These are phyloP conservation scores for Probaryconus sp. DNA, from an alignment of 1,140 invertebrate species.

Conservation along the genomic window DNA sequence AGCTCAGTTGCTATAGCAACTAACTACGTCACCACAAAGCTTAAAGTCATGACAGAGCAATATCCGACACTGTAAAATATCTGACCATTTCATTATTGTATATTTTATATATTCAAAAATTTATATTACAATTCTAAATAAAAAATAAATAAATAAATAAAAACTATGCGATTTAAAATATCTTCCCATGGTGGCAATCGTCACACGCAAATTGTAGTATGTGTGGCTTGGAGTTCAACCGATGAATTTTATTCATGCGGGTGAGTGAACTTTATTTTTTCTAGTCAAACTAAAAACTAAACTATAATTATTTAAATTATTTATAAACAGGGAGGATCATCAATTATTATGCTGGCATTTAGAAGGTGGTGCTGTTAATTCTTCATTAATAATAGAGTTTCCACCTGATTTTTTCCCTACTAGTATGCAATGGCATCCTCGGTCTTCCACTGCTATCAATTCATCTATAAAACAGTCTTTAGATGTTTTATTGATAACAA, in stretches of 20 bases:
- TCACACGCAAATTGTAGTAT: slow-evolving; percentile 87
- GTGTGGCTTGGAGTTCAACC: slow-evolving; percentile 93
- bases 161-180: slow-evolving; percentile 88
- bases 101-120: no score
- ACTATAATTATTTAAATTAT: slow-evolving; percentile 4
- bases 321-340: slow-evolving; percentile 89
- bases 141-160: slow-evolving; percentile 12
- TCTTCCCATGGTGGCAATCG: slow-evolving; percentile 84
- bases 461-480: slow-evolving; percentile 83
- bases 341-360: slow-evolving; percentile 93
- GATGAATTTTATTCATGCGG: slow-evolving; percentile 95
- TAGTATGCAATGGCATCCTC: slow-evolving; percentile 87
- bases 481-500: slow-evolving; percentile 92
- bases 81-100: no score
- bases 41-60: no score
- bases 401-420: slow-evolving; percentile 91
- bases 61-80: no score
- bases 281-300: slow-evolving; percentile 87
- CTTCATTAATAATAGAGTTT: slow-evolving; percentile 86
- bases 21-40: no score
- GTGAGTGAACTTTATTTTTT: slow-evolving; percentile 80
- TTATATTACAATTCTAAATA: background rate
- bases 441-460: slow-evolving; percentile 44
- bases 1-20: no score
- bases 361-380: slow-evolving; percentile 83